Evolutionary conservation across 2,888 invertebrate genomes (phyloP), one percentile per base, ranked within the genome.

Genomic region (Xestoiulus laeticollis): DNA sequence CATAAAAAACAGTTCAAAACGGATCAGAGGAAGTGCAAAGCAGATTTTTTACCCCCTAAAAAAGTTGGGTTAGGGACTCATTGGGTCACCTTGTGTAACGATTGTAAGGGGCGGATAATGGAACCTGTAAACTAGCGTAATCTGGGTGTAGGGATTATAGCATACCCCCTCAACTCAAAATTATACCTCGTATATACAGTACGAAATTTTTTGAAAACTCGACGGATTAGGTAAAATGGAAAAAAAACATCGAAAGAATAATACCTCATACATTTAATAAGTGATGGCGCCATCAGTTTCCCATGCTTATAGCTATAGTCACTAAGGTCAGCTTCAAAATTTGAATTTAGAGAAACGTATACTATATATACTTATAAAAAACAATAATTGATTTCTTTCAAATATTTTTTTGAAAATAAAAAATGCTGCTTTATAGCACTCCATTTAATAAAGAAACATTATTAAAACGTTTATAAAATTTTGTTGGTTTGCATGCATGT

Each of bases 1-100:
- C 85, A 85, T 85, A 85, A 85, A 85, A 85, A 85, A 85, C 22
- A 85, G n/a, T 85, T 85, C 44, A 85, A 85, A 85, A 44, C 44
- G 38, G 44, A 32, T 12, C 38, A 44, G 85, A 85, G 85, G 85
- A 44, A 85, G 85, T 85, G 44, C n/a, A 85, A 85, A 85, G 44
- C n/a, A 19, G 85, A 38, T 85, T 38, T 85, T 85, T 85, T 85
- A 85, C 22, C 78, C 78, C 30, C 78, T 30, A 78, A 78, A 78
- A 78, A 78, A 26, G 78, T 78, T 68, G 78, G 78, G 78, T 78
- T 78, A 78, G 78, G 78, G 78, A 78, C 78, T 26, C 78, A 78
- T 78, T 78, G 78, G 78, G 78, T 78, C 78, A 78, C 78, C 78
- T 78, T 78, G 14, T 78, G 26, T 26, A 22, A 6, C 78, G 78